Conservation (phyloP, 2,888 invertebrate genomes). For the Orthonevra nobilis region DNA sequence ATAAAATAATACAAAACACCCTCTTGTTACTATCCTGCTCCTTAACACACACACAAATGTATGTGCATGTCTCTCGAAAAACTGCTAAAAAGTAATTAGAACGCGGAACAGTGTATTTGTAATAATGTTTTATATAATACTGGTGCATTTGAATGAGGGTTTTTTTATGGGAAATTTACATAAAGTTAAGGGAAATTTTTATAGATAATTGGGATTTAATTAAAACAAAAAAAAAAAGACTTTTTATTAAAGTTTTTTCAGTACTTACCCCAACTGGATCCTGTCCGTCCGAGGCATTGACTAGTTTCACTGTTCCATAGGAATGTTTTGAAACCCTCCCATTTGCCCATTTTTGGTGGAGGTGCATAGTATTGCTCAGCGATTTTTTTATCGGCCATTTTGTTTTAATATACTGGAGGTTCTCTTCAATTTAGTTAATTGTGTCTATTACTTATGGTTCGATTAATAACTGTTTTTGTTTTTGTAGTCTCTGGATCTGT, state of each 20-base stretch:
- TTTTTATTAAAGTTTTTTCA: no score
- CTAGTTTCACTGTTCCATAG: conserved; percentile 95
- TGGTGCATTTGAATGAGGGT: conserved; percentile 15
- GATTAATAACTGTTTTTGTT: conserved; percentile 70
- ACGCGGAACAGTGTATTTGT: neutral
- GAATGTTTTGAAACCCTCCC: conserved; percentile 92
- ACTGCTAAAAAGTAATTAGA: conserved; percentile 2
- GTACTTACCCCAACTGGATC: conserved; percentile 96
- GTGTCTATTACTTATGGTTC: conserved; percentile 28
- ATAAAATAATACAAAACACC: conserved; percentile 14
- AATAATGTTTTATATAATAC: conserved; percentile 37
- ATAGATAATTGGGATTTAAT: neutral
- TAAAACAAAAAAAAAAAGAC: neutral
- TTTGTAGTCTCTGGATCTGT: conserved; percentile 33
- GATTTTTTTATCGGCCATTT: conserved; percentile 90
- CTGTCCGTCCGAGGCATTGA: conserved; percentile 94
- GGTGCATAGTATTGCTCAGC: conserved; percentile 89
- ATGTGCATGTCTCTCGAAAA: neutral
- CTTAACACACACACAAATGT: neutral
- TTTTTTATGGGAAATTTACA: conserved; percentile 21
- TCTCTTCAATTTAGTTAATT: conserved; percentile 62
- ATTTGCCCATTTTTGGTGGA: conserved; percentile 90
- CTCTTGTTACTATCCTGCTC: conserved; percentile 20
- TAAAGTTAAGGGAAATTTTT: conserved; percentile 14
- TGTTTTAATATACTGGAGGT: conserved; percentile 68